A percentile compares a stretch with the other conserved stretches of the same genome.
phyloP scores from a whole-genome alignment of 2,797 vertebrate species.

The Jordanella pulchra region DNA sequence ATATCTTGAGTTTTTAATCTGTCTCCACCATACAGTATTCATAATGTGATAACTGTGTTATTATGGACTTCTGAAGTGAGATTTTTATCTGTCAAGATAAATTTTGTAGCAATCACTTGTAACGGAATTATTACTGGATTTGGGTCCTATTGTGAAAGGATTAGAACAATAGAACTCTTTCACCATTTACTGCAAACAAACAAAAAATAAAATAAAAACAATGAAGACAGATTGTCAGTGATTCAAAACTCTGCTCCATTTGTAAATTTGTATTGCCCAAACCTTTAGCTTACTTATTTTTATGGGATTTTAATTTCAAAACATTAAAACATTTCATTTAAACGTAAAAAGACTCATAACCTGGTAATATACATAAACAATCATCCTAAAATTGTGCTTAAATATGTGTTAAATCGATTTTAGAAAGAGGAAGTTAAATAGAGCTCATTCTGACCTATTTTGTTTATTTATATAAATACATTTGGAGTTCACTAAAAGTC shows the following conservation, averaged over 20 bases:
- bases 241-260: not conserved
- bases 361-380: too few species aligned
- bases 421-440: too few species aligned
- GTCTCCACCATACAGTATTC: not conserved
- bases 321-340: not conserved
- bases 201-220: too few species aligned
- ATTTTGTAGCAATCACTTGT: not conserved
- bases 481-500: too few species aligned
- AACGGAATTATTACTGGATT: not conserved
- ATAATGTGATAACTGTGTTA: conserved; percentile 3
- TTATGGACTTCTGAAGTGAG: not conserved
- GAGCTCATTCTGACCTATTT: too few species aligned
- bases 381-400: too few species aligned
- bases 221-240: not conserved
- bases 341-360: not conserved
- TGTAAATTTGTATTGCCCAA: not conserved
- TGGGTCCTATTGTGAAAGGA: not conserved
- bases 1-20: conserved; percentile 19
- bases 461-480: too few species aligned
- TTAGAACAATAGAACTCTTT: not conserved
- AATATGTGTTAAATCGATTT: too few species aligned
- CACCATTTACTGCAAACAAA: not conserved
- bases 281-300: not conserved
- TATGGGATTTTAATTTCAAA: not conserved
- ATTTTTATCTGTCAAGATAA: not conserved